Conservation (phyloP, 2,113 vertebrate species). For the Aegotheles bennettii region DNA sequence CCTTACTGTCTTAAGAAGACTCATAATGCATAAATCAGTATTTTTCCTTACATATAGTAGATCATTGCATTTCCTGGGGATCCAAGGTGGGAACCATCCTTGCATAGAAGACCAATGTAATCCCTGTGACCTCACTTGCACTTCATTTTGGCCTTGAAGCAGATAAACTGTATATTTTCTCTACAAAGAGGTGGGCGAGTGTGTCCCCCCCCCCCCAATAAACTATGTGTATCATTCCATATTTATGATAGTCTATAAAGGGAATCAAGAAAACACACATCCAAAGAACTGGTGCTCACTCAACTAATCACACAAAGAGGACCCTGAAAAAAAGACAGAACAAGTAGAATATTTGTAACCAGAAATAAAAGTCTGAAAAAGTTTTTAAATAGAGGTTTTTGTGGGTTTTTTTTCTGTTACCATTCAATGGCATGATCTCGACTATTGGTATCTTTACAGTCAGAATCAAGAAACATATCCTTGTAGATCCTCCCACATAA, state of each 20-base stretch:
- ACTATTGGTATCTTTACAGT: conserved; percentile 86
- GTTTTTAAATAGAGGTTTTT: not conserved
- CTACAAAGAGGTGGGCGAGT: not conserved
- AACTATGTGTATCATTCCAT: not conserved
- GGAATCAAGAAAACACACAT: not conserved
- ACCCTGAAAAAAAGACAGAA: not conserved
- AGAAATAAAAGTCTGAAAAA: not conserved
- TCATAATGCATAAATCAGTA: not conserved
- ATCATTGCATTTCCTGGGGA: not conserved
- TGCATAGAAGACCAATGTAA: rapidly evolving
- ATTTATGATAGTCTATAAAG: not conserved
- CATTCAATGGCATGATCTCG: conserved; percentile 90
- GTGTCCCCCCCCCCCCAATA: not conserved
- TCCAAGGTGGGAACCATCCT: not conserved
- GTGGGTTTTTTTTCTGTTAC: conserved; percentile 58
- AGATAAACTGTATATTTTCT: not conserved
- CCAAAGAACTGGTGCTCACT: not conserved
- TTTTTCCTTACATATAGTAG: not conserved
- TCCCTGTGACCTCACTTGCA: not conserved
- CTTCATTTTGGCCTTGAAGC: not conserved
- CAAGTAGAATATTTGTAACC: not conserved
- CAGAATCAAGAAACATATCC: conserved; percentile 92
- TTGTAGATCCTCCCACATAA: conserved; percentile 96
- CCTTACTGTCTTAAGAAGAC: not conserved
- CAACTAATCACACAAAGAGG: not conserved